Conservation (phyloP, 2,113 vertebrate species). For the Apaloderma vittatum region DNA sequence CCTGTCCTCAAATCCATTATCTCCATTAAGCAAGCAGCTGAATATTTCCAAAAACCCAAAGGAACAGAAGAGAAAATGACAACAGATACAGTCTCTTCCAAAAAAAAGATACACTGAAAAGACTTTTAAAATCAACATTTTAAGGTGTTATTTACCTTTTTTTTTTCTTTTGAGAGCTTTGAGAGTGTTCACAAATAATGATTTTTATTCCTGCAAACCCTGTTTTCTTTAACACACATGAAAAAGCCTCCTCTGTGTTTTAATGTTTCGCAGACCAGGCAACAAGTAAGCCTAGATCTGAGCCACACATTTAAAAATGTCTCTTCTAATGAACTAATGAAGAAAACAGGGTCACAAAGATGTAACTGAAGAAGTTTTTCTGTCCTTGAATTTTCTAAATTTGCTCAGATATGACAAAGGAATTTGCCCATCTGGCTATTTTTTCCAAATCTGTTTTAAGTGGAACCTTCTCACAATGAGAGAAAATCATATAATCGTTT, state of each 20-base stretch:
- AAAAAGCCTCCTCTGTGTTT: neutral
- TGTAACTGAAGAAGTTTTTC: neutral
- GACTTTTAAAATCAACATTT: slow-evolving; percentile 22
- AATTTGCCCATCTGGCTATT: neutral
- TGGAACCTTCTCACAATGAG: neutral
- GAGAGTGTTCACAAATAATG: neutral
- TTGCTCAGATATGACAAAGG: neutral
- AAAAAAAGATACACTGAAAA: slow-evolving; percentile 7
- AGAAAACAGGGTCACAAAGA: neutral
- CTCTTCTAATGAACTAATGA: neutral
- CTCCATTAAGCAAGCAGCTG: neutral
- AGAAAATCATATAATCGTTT: neutral
- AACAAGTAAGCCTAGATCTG: neutral
- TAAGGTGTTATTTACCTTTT: neutral
- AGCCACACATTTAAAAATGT: neutral
- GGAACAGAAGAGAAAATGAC: neutral
- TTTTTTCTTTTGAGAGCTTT: neutral
- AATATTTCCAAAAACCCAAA: neutral
- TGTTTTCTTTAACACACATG: neutral
- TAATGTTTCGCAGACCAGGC: neutral
- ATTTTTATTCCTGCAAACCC: neutral
- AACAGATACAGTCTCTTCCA: neutral
- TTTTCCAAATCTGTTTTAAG: neutral
- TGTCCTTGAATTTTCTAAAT: neutral
- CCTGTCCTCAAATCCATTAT: neutral